These are phyloP conservation scores for Ceyx cyanopectus DNA, from an alignment of 2,113 vertebrate species.

Conservation along the genomic window DNA sequence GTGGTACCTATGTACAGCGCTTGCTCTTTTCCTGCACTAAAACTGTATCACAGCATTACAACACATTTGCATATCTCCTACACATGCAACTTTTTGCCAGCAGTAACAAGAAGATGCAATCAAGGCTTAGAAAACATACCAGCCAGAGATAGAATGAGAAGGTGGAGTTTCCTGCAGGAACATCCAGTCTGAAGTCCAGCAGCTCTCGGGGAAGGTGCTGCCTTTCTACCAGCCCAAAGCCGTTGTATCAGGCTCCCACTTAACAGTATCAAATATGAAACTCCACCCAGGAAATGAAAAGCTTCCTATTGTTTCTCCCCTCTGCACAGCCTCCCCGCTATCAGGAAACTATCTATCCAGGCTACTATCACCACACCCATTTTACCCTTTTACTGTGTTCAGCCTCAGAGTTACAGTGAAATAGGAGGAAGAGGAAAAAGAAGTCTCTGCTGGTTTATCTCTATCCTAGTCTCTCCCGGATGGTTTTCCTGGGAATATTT, in stretches of 20 bases:
- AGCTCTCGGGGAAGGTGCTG: background rate
- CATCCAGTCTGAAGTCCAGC: slow-evolving; percentile 37
- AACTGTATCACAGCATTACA: slow-evolving; percentile 42
- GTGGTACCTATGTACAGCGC: background rate
- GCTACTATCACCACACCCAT: background rate
- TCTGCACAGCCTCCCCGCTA: background rate
- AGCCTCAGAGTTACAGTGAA: background rate
- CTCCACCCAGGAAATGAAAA: slow-evolving; percentile 16
- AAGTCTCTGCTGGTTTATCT: background rate
- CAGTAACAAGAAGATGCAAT: background rate
- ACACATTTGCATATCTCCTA: slow-evolving; percentile 51
- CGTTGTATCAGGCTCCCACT: background rate
- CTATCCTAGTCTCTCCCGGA: background rate
- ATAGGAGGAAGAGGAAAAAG: background rate
- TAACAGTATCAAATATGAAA: background rate
- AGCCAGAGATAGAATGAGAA: background rate
- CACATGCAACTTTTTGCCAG: slow-evolving; percentile 18
- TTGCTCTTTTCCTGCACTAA: slow-evolving; percentile 53
- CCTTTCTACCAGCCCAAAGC: background rate
- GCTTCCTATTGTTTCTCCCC: slow-evolving; percentile 26
- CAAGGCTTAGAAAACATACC: background rate
- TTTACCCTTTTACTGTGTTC: background rate
- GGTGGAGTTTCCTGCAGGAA: slow-evolving; percentile 31
- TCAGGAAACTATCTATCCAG: background rate
- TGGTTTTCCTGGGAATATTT: background rate